These are phyloP conservation scores for Nomada fabriciana DNA, from an alignment of 2,888 invertebrate genomes.

Conservation along the genomic window DNA sequence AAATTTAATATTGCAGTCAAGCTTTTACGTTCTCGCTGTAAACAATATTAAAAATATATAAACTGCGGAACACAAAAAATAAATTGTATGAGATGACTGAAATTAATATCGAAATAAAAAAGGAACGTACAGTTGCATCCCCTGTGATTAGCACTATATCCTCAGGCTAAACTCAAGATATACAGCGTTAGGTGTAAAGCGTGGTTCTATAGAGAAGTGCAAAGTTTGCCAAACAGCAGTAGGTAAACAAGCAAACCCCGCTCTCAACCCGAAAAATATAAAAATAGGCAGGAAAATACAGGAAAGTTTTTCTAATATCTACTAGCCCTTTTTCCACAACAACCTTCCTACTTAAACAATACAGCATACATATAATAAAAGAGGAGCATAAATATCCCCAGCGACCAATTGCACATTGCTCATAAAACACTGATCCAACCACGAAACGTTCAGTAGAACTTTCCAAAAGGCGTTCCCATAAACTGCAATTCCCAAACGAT, in stretches of 20 bases:
- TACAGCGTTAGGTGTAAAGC: neutral
- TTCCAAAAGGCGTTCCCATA: too few species aligned
- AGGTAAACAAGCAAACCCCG: slow-evolving; percentile 7
- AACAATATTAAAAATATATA: too few species aligned
- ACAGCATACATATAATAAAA: neutral
- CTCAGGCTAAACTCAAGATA: slow-evolving; percentile 45
- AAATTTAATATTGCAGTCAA: too few species aligned
- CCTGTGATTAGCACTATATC: slow-evolving; percentile 37
- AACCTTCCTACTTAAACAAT: neutral
- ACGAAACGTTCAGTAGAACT: too few species aligned
- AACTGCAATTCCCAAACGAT: too few species aligned
- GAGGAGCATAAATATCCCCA: too few species aligned
- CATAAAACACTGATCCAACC: neutral
- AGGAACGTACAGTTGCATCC: slow-evolving; percentile 20
- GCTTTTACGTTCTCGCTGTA: too few species aligned
- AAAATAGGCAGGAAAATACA: neutral
- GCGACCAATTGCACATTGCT: too few species aligned
- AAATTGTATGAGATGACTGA: too few species aligned
- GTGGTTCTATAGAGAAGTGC: slow-evolving; percentile 25
- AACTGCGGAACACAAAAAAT: too few species aligned
- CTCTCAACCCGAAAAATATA: neutral
- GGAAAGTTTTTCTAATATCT: neutral
- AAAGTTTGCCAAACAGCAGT: slow-evolving; percentile 10
- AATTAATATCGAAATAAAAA: slow-evolving; percentile 2
- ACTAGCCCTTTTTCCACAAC: neutral